phyloP scores from a whole-genome alignment of 2,113 vertebrate species.

The Labeo catla region DNA sequence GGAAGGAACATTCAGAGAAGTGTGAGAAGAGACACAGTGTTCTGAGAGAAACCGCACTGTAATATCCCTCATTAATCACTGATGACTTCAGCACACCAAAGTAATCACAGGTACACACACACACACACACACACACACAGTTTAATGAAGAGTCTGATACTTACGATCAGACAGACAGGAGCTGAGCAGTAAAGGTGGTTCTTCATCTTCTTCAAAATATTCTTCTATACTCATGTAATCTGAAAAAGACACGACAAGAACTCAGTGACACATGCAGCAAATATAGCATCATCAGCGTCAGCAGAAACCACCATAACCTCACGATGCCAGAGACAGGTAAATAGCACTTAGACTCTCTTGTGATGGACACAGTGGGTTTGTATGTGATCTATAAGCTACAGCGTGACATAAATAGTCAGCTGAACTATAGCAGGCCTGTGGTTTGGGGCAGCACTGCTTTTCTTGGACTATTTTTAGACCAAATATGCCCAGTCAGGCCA shows the following conservation, averaged over 20 bases:
- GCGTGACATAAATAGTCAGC: constrained; percentile 15
- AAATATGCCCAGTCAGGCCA: constrained; percentile 13
- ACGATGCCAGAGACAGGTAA: constrained; percentile 28
- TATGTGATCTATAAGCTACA: constrained; percentile 13
- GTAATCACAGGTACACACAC: background rate
- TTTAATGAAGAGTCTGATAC: constrained; percentile 21
- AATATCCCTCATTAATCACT: background rate
- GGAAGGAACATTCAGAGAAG: background rate
- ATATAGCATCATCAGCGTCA: background rate
- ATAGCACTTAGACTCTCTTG: constrained; percentile 41
- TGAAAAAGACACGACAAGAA: constrained; percentile 46
- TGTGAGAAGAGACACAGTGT: constrained; percentile 11
- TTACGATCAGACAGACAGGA: constrained; percentile 74
- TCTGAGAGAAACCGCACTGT: constrained; percentile 4
- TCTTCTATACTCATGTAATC: constrained; percentile 79
- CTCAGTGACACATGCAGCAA: constrained; percentile 29
- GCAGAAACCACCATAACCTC: constrained; percentile 20
- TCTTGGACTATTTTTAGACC: constrained; percentile 42
- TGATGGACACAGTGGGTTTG: constrained; percentile 16
- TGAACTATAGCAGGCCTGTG: constrained; percentile 31
- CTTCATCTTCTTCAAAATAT: constrained; percentile 79
- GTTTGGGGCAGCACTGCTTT: constrained; percentile 18
- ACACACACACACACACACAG: background rate
- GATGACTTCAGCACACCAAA: background rate
- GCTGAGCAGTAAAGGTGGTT: constrained; percentile 75